Evolutionary conservation across 2,888 invertebrate species (phyloP), one percentile per base, ranked within the genome.

Genomic region (Sphaerophoria taeniata): DNA sequence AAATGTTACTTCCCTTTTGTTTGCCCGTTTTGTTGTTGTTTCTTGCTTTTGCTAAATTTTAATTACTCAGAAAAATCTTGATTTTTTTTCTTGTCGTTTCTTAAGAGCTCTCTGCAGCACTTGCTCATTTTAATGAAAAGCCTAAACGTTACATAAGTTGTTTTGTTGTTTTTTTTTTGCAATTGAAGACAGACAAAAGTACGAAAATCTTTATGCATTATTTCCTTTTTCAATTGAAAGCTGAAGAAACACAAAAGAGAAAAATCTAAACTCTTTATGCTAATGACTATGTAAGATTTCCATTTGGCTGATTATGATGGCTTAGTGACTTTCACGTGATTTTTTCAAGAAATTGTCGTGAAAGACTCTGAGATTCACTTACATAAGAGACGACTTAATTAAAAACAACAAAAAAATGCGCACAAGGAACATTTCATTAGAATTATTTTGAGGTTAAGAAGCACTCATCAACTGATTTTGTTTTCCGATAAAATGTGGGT

Each of bases 211-310:
- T 67, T 36, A 53, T 67, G 36, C 9, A 53, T 51, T 67, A 11
- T 67, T 67, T 67, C 39, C 53, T 53, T 39, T 67, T 39, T 16
- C 16, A 67, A 51, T 67, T 67, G 53, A 51, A 58, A 31, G 39
- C 1, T 14, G 43, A 11, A 33, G 2, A 7, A 4, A 9, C 4
- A 49, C 33, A 0, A 43, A 34, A 11, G 9, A 49, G 47, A 3
- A 51, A 49, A 14, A n/a, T 6, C 11, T 7, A 49, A 65, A 47
- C 11, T 2, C 6, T 36, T 36, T 65, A 51, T 65, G 51, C 47
- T 47, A 63, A 63, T 63, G 63, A 63, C 4, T 47, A 5, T 0
- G 45, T 33, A n/a, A 33, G 33, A 47, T 61, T 31, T 61, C 24
- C 43, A 45, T 43, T 61, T 0, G 47, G n/a, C n/a, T 61, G 45